Conservation (phyloP, 2,797 vertebrate species). For the Oreortyx pictus region DNA sequence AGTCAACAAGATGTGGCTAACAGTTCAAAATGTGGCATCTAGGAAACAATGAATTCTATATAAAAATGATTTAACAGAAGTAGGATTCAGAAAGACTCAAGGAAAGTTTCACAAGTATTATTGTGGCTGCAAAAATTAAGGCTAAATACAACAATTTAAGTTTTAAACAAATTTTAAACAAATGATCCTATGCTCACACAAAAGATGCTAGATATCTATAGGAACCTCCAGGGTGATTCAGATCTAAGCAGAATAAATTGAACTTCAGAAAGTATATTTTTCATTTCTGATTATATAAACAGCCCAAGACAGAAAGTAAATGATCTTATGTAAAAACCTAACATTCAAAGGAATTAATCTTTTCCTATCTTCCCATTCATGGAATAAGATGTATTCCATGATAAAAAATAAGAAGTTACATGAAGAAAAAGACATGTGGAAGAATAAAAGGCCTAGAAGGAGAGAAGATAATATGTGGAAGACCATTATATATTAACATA, state of each 20-base stretch:
- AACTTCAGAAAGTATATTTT: not conserved
- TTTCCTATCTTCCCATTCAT: not conserved
- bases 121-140: not conserved
- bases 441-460: not conserved
- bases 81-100: not conserved
- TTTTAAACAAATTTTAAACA: not conserved
- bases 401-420: not conserved
- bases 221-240: not conserved
- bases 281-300: not conserved
- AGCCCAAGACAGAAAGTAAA: not conserved
- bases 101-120: not conserved
- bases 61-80: not conserved
- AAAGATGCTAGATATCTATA: not conserved
- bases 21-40: not conserved
- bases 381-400: not conserved
- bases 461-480: not conserved
- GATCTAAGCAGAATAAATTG: not conserved
- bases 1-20: not conserved
- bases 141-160: not conserved
- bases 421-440: not conserved
- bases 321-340: not conserved
- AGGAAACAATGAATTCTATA: not conserved
- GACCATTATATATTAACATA: not conserved
- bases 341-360: not conserved
- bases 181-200: not conserved